Evolutionary conservation across 2,888 invertebrate species (phyloP), one percentile per base, ranked within the genome.

Genomic region (Caenorhabditis sinica): DNA sequence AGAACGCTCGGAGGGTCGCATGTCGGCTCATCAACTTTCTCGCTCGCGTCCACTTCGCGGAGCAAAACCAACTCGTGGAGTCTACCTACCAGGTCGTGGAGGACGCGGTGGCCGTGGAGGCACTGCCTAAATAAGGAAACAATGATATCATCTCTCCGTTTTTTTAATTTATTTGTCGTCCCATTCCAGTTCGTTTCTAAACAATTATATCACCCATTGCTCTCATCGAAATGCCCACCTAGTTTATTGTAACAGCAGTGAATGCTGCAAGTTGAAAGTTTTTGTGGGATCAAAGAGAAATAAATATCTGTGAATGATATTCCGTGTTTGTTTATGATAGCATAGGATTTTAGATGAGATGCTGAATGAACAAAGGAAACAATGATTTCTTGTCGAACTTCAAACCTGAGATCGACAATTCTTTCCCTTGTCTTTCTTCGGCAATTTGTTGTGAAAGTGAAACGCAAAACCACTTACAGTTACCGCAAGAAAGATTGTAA

Each of bases 61-160:
- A 53, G 71, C 53, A 4, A 66, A 72, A 45, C 83, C 83, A 51
- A 69, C 83, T 28, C 73, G 84, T 13, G 84, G 84, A 40, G 80
- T 84, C 40, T 84, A 84, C 51, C 36, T 17, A 1, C 80, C 80
- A 8, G 56, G 45, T 6, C 76, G 76, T 25, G 76, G 80, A 13
- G 63, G 63, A 40, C 71, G 79, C 30, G 79, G 80, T 56, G 71
- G 66, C 23, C 51, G 65, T 15, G 63, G 72, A 58, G 68, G 75
- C 20, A 3, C 45, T 33, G 25, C 56, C 36, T 69, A 36, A 56
- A 43, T 17, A 28, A 56, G 9, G 13, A 20, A 9, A 40, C 43
- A 28, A 1, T 40, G 45, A 17, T 53, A 15, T 63, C 33, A 28
- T 4, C 33, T 33, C 4, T 33, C 33, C 33, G 8, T 9, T 74